A percentile compares a stretch with the other conserved stretches of the same genome.
These are phyloP conservation scores for Hirudinaria manillensis DNA, from an alignment of 2,888 invertebrate genomes.

Conservation along the genomic window DNA sequence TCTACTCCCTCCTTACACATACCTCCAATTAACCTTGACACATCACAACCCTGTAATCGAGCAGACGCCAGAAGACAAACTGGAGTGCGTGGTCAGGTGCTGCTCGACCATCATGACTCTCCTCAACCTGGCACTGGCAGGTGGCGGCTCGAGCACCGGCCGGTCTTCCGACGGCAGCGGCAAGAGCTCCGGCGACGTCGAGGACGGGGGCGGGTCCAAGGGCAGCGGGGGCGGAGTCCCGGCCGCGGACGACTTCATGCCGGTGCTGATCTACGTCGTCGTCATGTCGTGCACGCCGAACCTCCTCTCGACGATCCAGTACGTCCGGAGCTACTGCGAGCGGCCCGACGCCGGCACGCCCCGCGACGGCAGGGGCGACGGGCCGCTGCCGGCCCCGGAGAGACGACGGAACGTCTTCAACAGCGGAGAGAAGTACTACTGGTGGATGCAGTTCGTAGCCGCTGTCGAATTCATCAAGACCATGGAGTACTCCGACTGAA, in stretches of 20 bases:
- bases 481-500: conserved; percentile 59
- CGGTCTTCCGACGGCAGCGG: conserved; percentile 15
- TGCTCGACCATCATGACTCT: conserved; percentile 89
- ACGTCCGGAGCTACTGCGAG: conserved; percentile 85
- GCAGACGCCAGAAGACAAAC: conserved; percentile 75
- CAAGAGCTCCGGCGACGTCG: conserved; percentile 16
- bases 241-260: conserved; percentile 86
- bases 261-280: conserved; percentile 89
- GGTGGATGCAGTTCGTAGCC: conserved; percentile 96
- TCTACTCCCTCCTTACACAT: neutral
- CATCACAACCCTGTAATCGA: neutral
- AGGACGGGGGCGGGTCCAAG: neutral
- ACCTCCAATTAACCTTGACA: neutral
- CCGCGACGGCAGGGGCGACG: neutral
- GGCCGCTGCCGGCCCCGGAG: neutral
- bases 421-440: conserved; percentile 85
- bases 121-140: conserved; percentile 66
- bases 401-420: neutral
- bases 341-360: conserved; percentile 62
- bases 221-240: conserved; percentile 65
- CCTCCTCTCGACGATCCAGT: conserved; percentile 87
- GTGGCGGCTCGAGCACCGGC: neutral
- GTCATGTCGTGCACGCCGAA: conserved; percentile 93
- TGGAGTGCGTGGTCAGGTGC: conserved; percentile 76
- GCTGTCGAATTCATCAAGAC: conserved; percentile 96